Percentiles rank a stretch among this genome's conserved stretches.
Conservation (phyloP, 2,113 vertebrate species). For the Acanthochromis polyacanthus region DNA sequence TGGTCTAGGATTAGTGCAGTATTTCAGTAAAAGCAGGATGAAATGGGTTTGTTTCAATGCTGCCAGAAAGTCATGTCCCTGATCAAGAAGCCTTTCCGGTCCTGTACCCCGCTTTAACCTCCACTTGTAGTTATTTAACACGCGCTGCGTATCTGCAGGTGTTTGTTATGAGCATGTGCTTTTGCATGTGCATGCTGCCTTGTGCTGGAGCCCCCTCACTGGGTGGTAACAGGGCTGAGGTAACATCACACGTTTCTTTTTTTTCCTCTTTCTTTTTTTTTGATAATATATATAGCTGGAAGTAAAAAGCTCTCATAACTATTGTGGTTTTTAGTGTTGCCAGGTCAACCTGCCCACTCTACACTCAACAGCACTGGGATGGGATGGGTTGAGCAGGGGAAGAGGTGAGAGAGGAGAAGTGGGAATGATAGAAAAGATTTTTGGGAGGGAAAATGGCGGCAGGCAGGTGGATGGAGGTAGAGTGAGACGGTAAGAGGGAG, state of each 20-base stretch:
- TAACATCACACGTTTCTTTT: slow-evolving; percentile 63
- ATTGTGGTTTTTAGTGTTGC: slow-evolving; percentile 69
- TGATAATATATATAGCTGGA: slow-evolving; percentile 69
- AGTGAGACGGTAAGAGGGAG: slow-evolving; percentile 7
- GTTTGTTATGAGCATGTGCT: slow-evolving; percentile 49
- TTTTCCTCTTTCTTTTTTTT: slow-evolving; percentile 25
- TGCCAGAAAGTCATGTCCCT: neutral
- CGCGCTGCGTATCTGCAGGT: slow-evolving; percentile 38
- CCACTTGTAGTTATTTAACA: neutral
- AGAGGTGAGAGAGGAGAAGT: slow-evolving; percentile 65
- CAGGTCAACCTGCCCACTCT: slow-evolving; percentile 80
- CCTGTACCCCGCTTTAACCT: neutral
- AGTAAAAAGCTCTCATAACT: slow-evolving; percentile 75
- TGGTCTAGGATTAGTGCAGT: too few relatives aligned
- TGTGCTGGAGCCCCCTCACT: slow-evolving; percentile 67
- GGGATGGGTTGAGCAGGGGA: slow-evolving; percentile 68
- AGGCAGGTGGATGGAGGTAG: slow-evolving; percentile 15
- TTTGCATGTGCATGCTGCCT: slow-evolving; percentile 46
- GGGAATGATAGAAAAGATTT: slow-evolving; percentile 52
- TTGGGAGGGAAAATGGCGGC: slow-evolving; percentile 27
- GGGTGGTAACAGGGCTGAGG: slow-evolving; percentile 70
- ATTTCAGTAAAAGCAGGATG: too few relatives aligned
- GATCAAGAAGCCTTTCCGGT: neutral
- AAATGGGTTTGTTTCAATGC: too few relatives aligned
- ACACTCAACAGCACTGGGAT: slow-evolving; percentile 65